Conservation (phyloP, 2,113 vertebrate species). For the Crotalus horridus region DNA sequence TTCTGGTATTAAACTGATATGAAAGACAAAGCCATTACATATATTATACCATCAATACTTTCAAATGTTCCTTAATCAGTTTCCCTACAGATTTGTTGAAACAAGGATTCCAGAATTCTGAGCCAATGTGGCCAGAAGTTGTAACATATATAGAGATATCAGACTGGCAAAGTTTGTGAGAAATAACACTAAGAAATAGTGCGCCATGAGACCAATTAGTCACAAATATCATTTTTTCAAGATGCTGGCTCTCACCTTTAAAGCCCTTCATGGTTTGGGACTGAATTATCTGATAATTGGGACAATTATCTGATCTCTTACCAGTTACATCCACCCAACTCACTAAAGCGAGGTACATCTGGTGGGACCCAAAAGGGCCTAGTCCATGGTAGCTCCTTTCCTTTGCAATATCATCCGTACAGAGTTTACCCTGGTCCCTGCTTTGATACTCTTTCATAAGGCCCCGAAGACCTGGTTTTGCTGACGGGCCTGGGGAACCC, state of each 20-base stretch:
- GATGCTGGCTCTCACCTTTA: background rate
- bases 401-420: background rate
- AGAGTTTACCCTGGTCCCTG: background rate
- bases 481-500: no score
- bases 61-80: background rate
- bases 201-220: background rate
- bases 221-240: background rate
- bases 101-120: background rate
- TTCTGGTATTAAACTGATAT: background rate
- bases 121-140: background rate
- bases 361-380: no score
- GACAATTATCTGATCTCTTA: background rate
- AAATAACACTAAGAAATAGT: background rate
- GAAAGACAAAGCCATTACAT: background rate
- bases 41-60: background rate
- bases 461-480: no score
- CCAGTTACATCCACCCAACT: background rate
- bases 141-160: background rate
- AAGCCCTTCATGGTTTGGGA: background rate
- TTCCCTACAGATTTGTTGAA: background rate
- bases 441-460: background rate
- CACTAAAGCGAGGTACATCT: background rate
- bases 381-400: background rate
- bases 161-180: background rate
- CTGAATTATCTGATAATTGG: background rate